Evolutionary conservation across 2,113 vertebrate species (phyloP), one percentile per base, ranked within the genome.

Genomic region (Butastur rufipennis): DNA sequence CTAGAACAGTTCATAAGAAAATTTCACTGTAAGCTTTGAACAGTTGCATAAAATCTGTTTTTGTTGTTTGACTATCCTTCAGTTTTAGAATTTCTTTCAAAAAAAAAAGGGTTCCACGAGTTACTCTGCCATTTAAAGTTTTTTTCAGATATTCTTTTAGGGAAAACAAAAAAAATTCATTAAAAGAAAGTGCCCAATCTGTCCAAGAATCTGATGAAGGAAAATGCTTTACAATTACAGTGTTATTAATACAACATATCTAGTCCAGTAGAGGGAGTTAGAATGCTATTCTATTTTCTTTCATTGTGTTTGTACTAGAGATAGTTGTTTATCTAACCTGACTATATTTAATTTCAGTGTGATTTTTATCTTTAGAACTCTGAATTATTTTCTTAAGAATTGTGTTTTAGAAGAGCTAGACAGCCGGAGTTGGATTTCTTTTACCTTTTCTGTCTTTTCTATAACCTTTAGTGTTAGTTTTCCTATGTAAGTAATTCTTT

Each of bases 211-310:
- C 7, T 80, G 36, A 71, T 32, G 58, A 81, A 89, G 7, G 36
- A 47, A 77, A 88, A 86, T 17, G 13, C 15, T 83, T 87, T 68
- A 17, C 4, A 66, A 26, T 25, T 58, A 8, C 1, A 4, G 26
- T 34, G 32, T 36, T 71, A 48, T 45, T 80, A 80, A 52, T 78
- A 32, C 18, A 70, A 34, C 1, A 0, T 19, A 9, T 52, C 17
- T 47, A 72, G 58, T 75, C 97, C 96, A 97, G 86, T n/a, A 97
- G 97, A 91, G 97, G 95, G 97, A 97, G 96, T 62, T 53, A 81
- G 81, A 97, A 94, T 70, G 61, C 96, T 88, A 8, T 72, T 88
- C 42, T 68, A 31, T 34, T 93, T 93, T 38, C 21, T 58, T 50
- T 77, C 65, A 68, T 4, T 1, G 32, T 45, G 31, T n/a, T 86